Base-by-base conservation (phyloP, 2,113 vertebrate species). In the Nicator chloris region DNA sequence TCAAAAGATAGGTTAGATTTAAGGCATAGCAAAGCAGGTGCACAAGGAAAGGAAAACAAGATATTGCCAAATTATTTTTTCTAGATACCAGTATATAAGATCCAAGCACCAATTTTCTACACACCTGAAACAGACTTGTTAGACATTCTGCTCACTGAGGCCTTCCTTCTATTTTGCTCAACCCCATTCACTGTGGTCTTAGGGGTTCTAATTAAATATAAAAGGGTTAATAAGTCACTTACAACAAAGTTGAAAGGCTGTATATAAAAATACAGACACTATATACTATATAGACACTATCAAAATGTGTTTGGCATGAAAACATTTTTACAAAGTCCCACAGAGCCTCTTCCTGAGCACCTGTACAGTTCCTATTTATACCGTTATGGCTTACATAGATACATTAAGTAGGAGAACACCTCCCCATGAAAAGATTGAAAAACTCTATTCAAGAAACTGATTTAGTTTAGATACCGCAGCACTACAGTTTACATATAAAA, bases 171-270 rank as follows among this genome's bases (percentile, higher is more conserved):
- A 98, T 57, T 98, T 95, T 98, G 98, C 96, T 97, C 97, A 98
- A 96, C 98, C 97, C 98, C 98, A 97, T 98, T 98, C 98, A 97
- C 21, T 97, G 98, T 90, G 93, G 97, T 84, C 97, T 98, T 98
- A 98, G 97, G 97, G 98, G 95, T 97, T 97, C 98, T 98, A 97
- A 97, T 98, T 97, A 97, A 98, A 98, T 94, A 98, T 97, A 98
- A 97, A 97, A 97, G 92, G 96, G 75, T 97, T 93, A 96, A 96
- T 96, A 96, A 97, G 97, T 98, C 96, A 98, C 92, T 96, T 97
- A 87, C 86, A 97, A 95, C 71, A 50, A 96, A 91, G 47, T 83
- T 86, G 76, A 94, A 95, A 97, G 82, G 75, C 77, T 92, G 45
- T 51, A 97, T 89, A 95, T 64, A 96, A 88, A 96, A 81, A 92